phyloP scores from a whole-genome alignment of 2,113 vertebrate species.

The Pelecanoides urinatrix region DNA sequence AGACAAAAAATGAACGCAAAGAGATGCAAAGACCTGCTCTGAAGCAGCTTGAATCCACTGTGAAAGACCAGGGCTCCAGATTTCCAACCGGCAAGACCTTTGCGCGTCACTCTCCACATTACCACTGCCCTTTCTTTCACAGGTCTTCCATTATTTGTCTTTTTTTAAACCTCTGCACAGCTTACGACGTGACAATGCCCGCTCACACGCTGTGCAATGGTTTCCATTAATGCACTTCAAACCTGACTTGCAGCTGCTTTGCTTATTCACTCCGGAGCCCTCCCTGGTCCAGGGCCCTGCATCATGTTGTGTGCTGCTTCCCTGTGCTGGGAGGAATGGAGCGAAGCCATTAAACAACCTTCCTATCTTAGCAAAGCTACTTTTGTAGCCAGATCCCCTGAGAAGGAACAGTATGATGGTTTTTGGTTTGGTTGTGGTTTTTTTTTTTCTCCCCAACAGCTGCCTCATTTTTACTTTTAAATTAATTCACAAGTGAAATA shows the following conservation, averaged over 20 bases:
- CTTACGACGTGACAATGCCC: accelerated
- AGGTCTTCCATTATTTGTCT: background rate
- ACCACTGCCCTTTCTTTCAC: background rate
- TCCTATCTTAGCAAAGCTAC: background rate
- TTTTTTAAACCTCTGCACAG: background rate
- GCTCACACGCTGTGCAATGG: background rate
- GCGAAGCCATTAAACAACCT: background rate
- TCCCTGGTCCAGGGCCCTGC: background rate
- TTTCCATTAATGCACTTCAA: background rate
- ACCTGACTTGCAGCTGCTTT: conserved; percentile 31
- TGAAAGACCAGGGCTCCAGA: background rate
- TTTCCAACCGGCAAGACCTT: background rate
- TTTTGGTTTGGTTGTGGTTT: no score
- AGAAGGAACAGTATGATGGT: background rate
- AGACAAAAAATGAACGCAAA: background rate
- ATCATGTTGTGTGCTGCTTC: background rate
- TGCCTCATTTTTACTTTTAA: background rate
- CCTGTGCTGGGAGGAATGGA: background rate
- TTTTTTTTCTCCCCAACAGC: background rate
- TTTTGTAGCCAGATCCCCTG: background rate
- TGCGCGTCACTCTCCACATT: background rate
- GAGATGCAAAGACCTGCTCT: background rate
- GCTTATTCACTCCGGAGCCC: background rate
- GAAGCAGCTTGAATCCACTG: background rate
- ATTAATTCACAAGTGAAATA: background rate